A percentile compares a stretch with the other conserved stretches of the same genome.
Evolutionary conservation across 2,113 vertebrate species (phyloP).

Genomic region (Atrichornis clamosus): DNA sequence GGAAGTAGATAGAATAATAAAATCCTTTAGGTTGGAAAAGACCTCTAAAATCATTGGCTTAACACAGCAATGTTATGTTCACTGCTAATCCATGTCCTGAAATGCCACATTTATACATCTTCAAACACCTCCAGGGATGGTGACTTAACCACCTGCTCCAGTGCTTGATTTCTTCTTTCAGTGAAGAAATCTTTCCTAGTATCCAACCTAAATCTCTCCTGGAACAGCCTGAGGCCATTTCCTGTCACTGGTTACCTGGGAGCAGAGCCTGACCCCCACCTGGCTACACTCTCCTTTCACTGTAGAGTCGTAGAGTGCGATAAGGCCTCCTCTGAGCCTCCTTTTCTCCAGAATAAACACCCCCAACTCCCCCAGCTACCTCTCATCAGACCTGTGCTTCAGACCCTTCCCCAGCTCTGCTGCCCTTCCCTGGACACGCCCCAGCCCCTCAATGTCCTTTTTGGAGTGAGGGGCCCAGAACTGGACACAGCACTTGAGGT

Average conservation of each 20-base stretch:
- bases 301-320: neutral
- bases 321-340: neutral
- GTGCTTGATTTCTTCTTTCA: neutral
- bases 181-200: neutral
- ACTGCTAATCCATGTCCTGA: neutral
- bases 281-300: neutral
- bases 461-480: neutral
- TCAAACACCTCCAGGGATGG: neutral
- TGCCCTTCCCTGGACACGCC: neutral
- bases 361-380: neutral
- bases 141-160: neutral
- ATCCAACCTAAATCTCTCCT: neutral
- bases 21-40: neutral
- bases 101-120: neutral
- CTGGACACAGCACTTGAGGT: rapidly evolving
- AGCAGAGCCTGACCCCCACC: neutral
- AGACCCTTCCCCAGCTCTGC: neutral
- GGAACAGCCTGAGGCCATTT: neutral
- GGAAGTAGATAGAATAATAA: neutral
- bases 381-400: neutral
- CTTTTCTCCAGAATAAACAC: neutral
- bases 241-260: neutral
- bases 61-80: neutral
- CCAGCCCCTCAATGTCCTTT: neutral
- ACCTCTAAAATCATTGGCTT: neutral